Evolutionary conservation across 2,888 invertebrate species (phyloP), one percentile per base, ranked within the genome.

Genomic region (Drosophila dives): DNA sequence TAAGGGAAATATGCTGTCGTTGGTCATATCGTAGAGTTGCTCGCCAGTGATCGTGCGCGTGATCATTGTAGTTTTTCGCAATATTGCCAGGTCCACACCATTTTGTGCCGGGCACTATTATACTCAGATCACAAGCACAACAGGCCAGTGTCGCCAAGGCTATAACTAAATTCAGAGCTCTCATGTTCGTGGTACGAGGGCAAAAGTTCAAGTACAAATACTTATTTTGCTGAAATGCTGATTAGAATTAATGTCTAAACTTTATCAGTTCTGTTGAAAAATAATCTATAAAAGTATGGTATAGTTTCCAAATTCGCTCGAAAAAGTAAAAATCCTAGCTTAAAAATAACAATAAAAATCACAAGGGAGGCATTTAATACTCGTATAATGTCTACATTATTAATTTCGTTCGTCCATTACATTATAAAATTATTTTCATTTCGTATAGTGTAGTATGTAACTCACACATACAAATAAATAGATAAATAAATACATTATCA

Each of bases 11-110:
- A 84, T 5, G 0, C 77, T 77, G 10, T 69, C 38, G 38, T 87
- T 87, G 20, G 4, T 42, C 0, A 87, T 62, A 0, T 77, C 87
- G 45, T 90, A 38, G 3, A 33, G 51, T 6, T 82, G 53, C 26
- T 77, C 49, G 4, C 59, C 83, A 71, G 62, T 90, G 67, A 59
- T 98, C 98, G 93, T 98, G 98, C 72, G 95, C 95, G 32, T 98
- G 94, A 38, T 87, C 86, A 17, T 96, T 95, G 91, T 96, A 97
- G 83, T 95, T 95, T 6, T 95, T 94, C 0, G 98, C 97, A 0
- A 96, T 95, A 91, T 95, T 96, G 1, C 98, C 98, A 80, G 96
- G 96, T 26, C 98, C 98, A 93, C 98, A 98, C 98, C 98, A 98
- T 91, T 97, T 96, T 0, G 98, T 98, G 8, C 86, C 97, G 96